A percentile compares a stretch with the other conserved stretches of the same genome.
These are phyloP conservation scores for Cepaea nemoralis DNA, from an alignment of 1,140 invertebrate genomes.

Conservation along the genomic window DNA sequence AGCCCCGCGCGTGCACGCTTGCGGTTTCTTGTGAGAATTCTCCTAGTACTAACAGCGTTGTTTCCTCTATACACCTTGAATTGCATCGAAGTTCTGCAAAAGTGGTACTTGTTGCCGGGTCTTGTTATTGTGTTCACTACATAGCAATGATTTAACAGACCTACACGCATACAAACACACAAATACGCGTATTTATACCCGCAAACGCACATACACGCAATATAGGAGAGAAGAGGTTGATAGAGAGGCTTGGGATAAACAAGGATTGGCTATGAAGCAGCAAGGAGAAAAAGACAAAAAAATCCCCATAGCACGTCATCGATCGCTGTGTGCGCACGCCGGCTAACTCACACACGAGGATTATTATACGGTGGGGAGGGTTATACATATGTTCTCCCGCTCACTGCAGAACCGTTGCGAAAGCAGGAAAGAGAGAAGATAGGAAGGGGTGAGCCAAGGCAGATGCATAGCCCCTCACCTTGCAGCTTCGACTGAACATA, in stretches of 20 bases:
- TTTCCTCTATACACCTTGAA: not conserved
- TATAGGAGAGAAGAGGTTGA: not conserved
- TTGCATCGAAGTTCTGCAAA: not conserved
- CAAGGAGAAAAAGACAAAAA: not conserved
- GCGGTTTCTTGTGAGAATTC: not conserved
- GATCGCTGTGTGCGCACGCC: slow-evolving; percentile 4
- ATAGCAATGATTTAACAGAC: no score
- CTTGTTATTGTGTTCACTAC: not conserved
- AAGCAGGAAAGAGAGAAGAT: not conserved
- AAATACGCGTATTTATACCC: not conserved
- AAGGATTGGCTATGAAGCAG: not conserved
- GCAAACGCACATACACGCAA: no score
- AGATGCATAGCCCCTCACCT: slow-evolving; percentile 18
- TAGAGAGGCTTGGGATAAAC: not conserved
- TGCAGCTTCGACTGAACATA: not conserved
- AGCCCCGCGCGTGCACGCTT: not conserved
- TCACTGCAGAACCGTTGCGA: not conserved
- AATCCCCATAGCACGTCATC: not conserved
- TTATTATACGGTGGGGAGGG: not conserved
- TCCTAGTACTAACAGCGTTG: not conserved
- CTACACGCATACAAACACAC: not conserved
- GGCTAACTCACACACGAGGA: not conserved
- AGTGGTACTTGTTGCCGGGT: not conserved
- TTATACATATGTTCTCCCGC: not conserved
- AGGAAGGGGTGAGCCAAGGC: not conserved